phyloP scores from a whole-genome alignment of 2,113 vertebrate genomes.

The Lanius ludovicianus region DNA sequence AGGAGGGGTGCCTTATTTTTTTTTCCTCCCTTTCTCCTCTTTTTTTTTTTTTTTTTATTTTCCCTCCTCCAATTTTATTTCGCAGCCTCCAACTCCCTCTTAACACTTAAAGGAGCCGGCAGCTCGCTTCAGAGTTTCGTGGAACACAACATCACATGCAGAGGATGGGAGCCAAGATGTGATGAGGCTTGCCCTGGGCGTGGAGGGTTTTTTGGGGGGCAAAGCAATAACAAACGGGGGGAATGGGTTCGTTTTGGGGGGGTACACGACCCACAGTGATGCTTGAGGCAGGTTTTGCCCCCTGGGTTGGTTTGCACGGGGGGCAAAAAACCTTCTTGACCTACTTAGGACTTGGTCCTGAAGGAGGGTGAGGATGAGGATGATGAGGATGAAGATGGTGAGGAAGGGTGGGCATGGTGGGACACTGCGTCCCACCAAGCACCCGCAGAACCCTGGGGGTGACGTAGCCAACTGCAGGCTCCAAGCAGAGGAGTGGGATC shows the following conservation, averaged over 20 bases:
- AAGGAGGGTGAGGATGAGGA: not conserved
- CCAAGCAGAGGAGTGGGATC: not conserved
- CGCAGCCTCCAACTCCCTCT: conserved; percentile 30
- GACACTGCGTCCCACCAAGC: accelerated
- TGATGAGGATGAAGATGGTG: not conserved
- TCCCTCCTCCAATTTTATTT: conserved; percentile 33
- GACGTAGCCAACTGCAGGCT: not conserved
- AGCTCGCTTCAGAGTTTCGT: not conserved
- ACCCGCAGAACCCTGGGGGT: accelerated
- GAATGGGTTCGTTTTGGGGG: not conserved
- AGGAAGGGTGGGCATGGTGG: not conserved
- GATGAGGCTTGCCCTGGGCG: not conserved
- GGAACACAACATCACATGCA: not conserved
- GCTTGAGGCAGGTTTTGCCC: not conserved
- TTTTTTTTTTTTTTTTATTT: not conserved
- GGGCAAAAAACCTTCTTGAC: not conserved
- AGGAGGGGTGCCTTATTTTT: not conserved
- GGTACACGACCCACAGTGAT: too few species aligned
- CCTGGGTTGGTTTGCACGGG: accelerated
- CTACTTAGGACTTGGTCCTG: not conserved
- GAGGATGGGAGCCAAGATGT: not conserved
- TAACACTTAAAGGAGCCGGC: conserved; percentile 26
- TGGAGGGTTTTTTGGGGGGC: not conserved
- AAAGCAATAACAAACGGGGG: not conserved
- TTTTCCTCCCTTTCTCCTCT: not conserved